A percentile compares a stretch with the other conserved stretches of the same genome.
phyloP scores from a whole-genome alignment of 2,888 invertebrate species.

The Stenodema calcarata region DNA sequence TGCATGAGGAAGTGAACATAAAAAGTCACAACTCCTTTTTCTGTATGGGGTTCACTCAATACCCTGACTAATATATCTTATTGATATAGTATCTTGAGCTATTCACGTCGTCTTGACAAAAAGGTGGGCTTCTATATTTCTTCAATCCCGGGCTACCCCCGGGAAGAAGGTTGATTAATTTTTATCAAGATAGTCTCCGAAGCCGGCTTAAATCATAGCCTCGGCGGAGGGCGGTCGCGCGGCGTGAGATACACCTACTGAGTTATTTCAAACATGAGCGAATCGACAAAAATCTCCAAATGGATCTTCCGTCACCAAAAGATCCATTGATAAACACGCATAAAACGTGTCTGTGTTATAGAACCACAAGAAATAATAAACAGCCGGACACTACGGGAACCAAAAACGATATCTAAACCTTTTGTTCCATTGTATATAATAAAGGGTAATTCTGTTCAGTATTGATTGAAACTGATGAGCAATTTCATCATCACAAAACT shows the following conservation, averaged over 20 bases:
- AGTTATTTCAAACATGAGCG: neutral
- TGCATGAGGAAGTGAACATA: constrained; percentile 26
- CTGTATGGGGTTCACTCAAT: constrained; percentile 38
- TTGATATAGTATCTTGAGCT: constrained; percentile 41
- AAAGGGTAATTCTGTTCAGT: no score
- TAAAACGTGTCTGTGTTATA: neutral
- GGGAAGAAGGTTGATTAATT: constrained; percentile 34
- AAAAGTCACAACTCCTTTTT: constrained; percentile 37
- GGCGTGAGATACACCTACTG: neutral
- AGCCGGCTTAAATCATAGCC: constrained; percentile 34
- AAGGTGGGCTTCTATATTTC: constrained; percentile 38
- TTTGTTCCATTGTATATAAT: no score
- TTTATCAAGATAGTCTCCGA: constrained; percentile 38
- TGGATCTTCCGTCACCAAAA: neutral
- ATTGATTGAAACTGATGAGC: no score
- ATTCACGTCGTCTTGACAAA: constrained; percentile 40
- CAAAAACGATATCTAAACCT: no score
- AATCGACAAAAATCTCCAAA: neutral
- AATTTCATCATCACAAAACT: no score
- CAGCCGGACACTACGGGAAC: neutral
- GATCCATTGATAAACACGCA: neutral
- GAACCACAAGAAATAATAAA: neutral
- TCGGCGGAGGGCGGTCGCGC: neutral
- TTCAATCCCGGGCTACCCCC: constrained; percentile 28
- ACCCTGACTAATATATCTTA: constrained; percentile 45